Conservation (phyloP, 1,140 invertebrate species). For the Marisa cornuarietis region DNA sequence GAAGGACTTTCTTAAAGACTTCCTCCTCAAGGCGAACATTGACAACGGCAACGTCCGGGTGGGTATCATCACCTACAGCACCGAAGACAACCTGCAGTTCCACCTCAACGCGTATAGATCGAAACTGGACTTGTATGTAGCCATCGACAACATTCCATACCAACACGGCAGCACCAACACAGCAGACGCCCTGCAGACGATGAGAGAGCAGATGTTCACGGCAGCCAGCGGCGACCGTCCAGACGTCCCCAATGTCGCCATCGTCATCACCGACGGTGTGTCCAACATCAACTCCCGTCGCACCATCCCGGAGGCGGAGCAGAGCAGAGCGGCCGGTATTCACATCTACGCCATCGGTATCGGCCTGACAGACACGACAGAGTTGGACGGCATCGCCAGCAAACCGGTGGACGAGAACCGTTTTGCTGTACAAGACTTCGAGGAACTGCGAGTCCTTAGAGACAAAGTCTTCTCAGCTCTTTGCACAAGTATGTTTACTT, state of each 20-base stretch:
- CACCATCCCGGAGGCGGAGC: conserved; percentile 47
- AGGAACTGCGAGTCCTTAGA: conserved; percentile 40
- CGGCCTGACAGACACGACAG: conserved; percentile 38
- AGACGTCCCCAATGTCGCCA: conserved; percentile 43
- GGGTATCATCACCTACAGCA: conserved; percentile 43
- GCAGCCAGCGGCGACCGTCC: conserved; percentile 45
- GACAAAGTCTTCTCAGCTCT: conserved; percentile 36
- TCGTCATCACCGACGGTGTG: conserved; percentile 54
- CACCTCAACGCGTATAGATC: conserved; percentile 33
- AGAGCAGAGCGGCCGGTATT: conserved; percentile 29
- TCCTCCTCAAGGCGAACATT: conserved; percentile 33
- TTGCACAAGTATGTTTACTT: conserved; percentile 13
- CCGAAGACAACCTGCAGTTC: conserved; percentile 37
- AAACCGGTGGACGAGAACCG: conserved; percentile 41
- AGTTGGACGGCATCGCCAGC: conserved; percentile 49
- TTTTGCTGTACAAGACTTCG: conserved; percentile 46
- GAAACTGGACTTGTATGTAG: conserved; percentile 27
- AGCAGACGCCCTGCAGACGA: conserved; percentile 36
- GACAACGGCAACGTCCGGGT: conserved; percentile 35
- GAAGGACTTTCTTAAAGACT: conserved; percentile 41
- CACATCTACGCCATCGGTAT: conserved; percentile 49
- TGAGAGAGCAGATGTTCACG: conserved; percentile 42
- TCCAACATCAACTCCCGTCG: conserved; percentile 49
- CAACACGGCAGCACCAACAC: conserved; percentile 45
- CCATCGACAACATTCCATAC: conserved; percentile 37